Evolutionary conservation across 2,113 vertebrate genomes (phyloP).

Genomic region (Sphyrna mokarran): DNA sequence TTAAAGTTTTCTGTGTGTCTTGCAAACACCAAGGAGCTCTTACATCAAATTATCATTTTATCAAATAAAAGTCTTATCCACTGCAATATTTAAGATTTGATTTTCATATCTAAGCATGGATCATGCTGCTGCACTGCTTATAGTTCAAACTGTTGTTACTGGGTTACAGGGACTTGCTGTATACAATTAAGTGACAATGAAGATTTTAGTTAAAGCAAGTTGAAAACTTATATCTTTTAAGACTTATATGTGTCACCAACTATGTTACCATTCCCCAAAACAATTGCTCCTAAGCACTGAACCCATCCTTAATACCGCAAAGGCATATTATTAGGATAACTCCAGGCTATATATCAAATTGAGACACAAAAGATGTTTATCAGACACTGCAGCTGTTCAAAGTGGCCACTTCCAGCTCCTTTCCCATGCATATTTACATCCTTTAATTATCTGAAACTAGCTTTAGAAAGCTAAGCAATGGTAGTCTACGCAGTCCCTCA

Average conservation of each 20-base stretch:
- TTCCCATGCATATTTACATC: slow-evolving; percentile 21
- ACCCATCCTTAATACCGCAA: slow-evolving; percentile 1
- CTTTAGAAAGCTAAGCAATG: not conserved
- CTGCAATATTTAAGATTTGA: not conserved
- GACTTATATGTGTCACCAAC: not conserved
- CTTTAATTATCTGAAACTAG: slow-evolving; percentile 27
- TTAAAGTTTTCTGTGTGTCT: not conserved
- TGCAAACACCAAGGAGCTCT: not conserved
- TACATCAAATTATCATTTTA: not conserved
- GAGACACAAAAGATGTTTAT: slow-evolving; percentile 11
- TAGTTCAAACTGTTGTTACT: too few species aligned
- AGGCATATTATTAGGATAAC: not conserved
- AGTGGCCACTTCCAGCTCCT: not conserved
- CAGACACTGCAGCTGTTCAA: not conserved
- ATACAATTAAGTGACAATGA: not conserved
- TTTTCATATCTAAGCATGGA: not conserved
- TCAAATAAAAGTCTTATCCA: not conserved
- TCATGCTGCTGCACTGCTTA: not conserved
- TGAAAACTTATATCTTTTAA: not conserved
- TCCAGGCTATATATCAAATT: not conserved
- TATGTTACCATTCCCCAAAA: not conserved
- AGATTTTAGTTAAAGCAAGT: not conserved
- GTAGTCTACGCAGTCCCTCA: not conserved
- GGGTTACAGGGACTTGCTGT: not conserved
- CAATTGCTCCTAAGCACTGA: not conserved